Base-by-base conservation (phyloP, 1,140 invertebrate genomes). In the Rhyacophila brunnea region DNA sequence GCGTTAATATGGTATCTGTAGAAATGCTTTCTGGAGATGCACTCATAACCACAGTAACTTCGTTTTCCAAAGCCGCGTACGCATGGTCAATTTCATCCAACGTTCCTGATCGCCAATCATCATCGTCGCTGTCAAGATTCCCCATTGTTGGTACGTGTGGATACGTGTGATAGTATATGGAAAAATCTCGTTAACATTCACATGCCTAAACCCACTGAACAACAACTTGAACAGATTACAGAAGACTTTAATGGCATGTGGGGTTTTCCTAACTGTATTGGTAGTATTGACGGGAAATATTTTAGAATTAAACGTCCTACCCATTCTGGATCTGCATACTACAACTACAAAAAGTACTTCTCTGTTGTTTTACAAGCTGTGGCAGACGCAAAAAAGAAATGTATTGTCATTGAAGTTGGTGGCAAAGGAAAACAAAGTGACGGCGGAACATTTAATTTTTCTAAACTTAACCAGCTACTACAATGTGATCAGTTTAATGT, bases 301-400 rank as follows among this genome's bases (percentile, higher is more conserved):
- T 50, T 74, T 44, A 51, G 65, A 20, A 72, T 64, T 48, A 61
- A 42, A 64, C 71, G 45, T 32, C 74, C 72, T 47, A 40, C 51
- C 32, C 68, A 70, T 59, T 65, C 45, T 56, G 71, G 71, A 34
- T 68, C 66, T 38, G 59, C 62, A 32, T 77, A 67, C 64, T 74
- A 69, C 59, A 75, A 78, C 68, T 80, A 79, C 60, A 20, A 79
- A 79, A 68, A 65, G 68, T 32, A 66, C 56, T 48, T 66, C 70
- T 61, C 74, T 68, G 43, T 67, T 76, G 9, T 68, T 77, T 14
- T 60, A 75, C 14, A 14, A 79, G 74, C 72, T 38, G 54, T 74
- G 14, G 71, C 60, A 17, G 68, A 73, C 70, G 67, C 62, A 34
- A 65, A 71, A 28, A 74, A 74, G 56, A 67, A 62, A 65, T 74